A percentile compares a stretch with the other conserved stretches of the same genome.
phyloP scores from a whole-genome alignment of 1,140 invertebrate genomes.

The Procambarus clarkii region DNA sequence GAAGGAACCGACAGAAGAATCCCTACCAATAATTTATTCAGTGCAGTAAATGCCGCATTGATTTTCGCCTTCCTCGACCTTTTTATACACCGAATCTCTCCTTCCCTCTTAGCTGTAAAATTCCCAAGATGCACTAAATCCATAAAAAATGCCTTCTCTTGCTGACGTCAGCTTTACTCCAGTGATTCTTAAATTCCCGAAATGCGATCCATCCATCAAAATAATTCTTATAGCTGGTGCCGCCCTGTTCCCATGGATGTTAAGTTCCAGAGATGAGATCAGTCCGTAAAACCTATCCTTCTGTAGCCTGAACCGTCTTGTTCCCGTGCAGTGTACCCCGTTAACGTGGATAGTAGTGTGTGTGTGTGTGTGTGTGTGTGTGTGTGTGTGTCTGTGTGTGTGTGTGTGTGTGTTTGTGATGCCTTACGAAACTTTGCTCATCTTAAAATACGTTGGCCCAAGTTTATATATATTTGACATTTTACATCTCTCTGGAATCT shows the following conservation, averaged over 20 bases:
- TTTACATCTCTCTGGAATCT: not conserved
- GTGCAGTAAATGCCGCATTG: not conserved
- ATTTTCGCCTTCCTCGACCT: not conserved
- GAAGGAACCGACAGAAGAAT: not conserved
- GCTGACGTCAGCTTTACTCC: not conserved
- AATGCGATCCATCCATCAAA: no score
- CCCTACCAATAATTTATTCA: not conserved
- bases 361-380: no score
- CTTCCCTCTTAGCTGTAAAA: not conserved
- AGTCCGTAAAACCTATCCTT: no score
- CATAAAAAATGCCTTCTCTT: not conserved
- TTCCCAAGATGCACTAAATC: not conserved
- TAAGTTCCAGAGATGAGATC: no score
- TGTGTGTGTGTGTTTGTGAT: no score
- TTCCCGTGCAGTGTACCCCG: not conserved
- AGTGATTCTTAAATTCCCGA: no score
- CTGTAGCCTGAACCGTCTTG: no score
- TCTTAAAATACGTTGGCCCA: not conserved
- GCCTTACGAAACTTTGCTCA: not conserved
- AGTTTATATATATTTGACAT: not conserved
- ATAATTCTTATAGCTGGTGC: no score
- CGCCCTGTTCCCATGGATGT: no score
- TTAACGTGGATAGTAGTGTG: not conserved
- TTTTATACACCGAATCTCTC: not conserved
- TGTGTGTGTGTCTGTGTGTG: no score